Evolutionary conservation across 2,888 invertebrate species (phyloP).

Genomic region (Limnephilus lunatus): DNA sequence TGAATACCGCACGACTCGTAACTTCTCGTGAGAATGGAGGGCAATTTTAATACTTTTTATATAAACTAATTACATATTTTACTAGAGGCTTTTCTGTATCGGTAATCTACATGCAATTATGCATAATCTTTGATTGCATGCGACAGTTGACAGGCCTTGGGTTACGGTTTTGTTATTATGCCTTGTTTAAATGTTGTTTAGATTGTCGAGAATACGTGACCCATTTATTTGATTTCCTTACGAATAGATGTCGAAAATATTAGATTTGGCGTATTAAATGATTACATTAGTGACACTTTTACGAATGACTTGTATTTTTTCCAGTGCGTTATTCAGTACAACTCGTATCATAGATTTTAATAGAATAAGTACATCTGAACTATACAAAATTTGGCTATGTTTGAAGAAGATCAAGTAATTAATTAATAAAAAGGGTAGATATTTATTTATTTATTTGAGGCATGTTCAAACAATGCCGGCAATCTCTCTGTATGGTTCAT

Average conservation of each 20-base stretch:
- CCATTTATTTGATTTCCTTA: not conserved
- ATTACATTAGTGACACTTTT: too few relatives aligned
- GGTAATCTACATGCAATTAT: constrained; percentile 30
- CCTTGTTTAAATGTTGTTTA: not conserved
- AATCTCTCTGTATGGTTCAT: too few relatives aligned
- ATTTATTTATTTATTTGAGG: too few relatives aligned
- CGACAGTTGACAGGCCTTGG: constrained; percentile 33
- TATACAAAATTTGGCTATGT: too few relatives aligned
- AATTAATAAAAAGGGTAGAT: too few relatives aligned
- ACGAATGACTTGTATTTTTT: too few relatives aligned
- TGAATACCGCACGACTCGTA: constrained; percentile 43
- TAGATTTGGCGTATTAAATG: too few relatives aligned
- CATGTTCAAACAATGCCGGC: too few relatives aligned
- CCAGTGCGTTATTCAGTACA: too few relatives aligned
- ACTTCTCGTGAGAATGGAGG: constrained; percentile 28
- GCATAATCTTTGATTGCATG: constrained; percentile 41
- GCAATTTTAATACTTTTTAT: constrained; percentile 44
- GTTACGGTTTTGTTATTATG: not conserved
- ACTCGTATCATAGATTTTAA: too few relatives aligned
- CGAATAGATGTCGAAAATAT: not conserved
- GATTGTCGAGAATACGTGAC: not conserved
- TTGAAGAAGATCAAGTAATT: too few relatives aligned
- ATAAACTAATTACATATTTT: constrained; percentile 39
- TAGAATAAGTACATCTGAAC: too few relatives aligned
- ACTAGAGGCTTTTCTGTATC: constrained; percentile 18